phyloP scores from a whole-genome alignment of 2,113 vertebrate genomes.

The Apeltes quadracus region DNA sequence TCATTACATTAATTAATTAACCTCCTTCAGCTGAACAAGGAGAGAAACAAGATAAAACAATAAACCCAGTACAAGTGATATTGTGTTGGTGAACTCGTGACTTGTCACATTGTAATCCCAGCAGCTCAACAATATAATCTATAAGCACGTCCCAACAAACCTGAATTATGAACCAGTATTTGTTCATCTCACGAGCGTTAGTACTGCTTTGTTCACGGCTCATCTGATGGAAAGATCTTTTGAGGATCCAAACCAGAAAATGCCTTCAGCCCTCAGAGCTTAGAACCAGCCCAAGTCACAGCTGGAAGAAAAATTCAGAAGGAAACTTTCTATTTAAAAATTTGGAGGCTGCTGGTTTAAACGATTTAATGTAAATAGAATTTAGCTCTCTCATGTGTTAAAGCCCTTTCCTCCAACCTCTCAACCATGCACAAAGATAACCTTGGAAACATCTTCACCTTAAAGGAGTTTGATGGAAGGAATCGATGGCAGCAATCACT shows the following conservation, averaged over 20 bases:
- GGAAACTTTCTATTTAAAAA: background rate
- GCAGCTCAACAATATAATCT: background rate
- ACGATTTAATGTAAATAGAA: background rate
- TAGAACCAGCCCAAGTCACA: background rate
- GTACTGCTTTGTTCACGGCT: background rate
- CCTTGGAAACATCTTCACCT: constrained; percentile 33
- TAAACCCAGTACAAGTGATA: too few relatives aligned
- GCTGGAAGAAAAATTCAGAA: background rate
- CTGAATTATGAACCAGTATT: too few relatives aligned
- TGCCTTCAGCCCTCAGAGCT: background rate
- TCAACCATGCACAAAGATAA: constrained; percentile 31
- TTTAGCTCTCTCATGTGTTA: background rate
- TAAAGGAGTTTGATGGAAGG: constrained; percentile 12
- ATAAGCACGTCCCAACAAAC: too few relatives aligned
- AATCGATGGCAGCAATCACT: constrained; percentile 38
- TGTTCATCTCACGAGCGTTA: background rate
- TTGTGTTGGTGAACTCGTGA: too few relatives aligned
- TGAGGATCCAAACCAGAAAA: background rate
- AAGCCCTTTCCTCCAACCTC: constrained; percentile 3
- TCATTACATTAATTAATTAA: background rate
- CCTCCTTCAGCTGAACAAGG: too few relatives aligned
- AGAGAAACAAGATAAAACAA: too few relatives aligned
- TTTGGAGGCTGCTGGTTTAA: background rate
- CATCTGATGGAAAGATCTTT: background rate
- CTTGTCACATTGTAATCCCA: too few relatives aligned